Base-by-base conservation (phyloP, 2,113 vertebrate species). In the Platichthys flesus region DNA sequence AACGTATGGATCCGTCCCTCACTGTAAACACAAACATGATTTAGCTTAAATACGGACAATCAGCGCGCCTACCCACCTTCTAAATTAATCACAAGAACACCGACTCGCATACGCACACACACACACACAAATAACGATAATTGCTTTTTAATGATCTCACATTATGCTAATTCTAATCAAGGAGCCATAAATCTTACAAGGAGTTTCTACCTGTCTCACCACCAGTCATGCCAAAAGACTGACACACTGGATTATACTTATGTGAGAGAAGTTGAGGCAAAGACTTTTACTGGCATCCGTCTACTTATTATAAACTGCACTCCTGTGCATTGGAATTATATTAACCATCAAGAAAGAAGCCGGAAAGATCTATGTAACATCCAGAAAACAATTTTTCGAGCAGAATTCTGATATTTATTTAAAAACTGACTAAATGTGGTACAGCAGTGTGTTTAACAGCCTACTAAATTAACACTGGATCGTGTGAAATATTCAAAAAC, bases 71-170 rank as follows among this genome's bases (percentile, higher is more conserved):
- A 58, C 78, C 66, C 74, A 78, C 74, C 78, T 65, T 71, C 81
- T 37, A 82, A 85, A 88, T 91, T 49, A 89, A 76, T 84, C 69
- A 71, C 76, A 83, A 81, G 78, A 78, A 87, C 73, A 70, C 58
- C 82, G 31, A 78, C 79, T 64, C 77, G 64, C 74, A 73, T 35
- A 76, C 51, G 42, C 81, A 61, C 78, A 80, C 73, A 83, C 80
- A 88, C 51, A 52, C 0, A 90, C 80, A 82, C 67, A 71, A 31
- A 31, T 31, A 31, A 81, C 80, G 88, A 92, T 96, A 96, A 97
- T 97, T 95, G 95, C 89, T 94, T 96, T 96, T 96, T 96, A 97
- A 97, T 96, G 95, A 96, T 94, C 93, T 91, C 84, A 87, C 94
- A 97, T 97, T 96, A 96, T 96, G 96, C 93, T 96, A 96, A 97